Evolutionary conservation across 2,888 invertebrate species (phyloP), one percentile per base, ranked within the genome.

Genomic region (Argynnis bischoffii): DNA sequence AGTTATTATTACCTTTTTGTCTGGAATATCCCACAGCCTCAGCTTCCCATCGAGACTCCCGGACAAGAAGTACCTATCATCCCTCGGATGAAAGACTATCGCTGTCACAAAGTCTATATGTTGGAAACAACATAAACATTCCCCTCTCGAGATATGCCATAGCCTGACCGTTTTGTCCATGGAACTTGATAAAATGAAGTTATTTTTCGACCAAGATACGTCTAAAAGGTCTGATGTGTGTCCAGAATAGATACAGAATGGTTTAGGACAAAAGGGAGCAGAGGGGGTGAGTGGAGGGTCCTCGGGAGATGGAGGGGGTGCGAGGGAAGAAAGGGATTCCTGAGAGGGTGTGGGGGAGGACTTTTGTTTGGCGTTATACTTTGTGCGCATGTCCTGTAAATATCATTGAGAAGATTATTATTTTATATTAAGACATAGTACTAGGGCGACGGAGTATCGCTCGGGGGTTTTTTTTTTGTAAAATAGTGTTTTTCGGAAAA

Each of bases 41-140:
- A 99, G 93, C 89, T 99, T 99, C 1, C 99, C 99, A 87, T 99
- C 99, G 57, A 99, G 91, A 21, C 99, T 99, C 16, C 99, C 99
- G 69, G 99, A 99, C 48, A 99, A 92, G 89, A 99, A 99, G 87
- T 99, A 96, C 35, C 97, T 90, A 84, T 97, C 97, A 79, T 97
- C 97, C 66, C 97, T 94, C 1, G 99, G 99, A 90, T 99, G 99
- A 87, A 99, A 99, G 64, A 98, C 99, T 78, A 99, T 99, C 0
- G 99, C 99, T 0, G 99, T 99, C 64, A 99, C 99, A 86, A 99
- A 99, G 90, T 99, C 99, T 74, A 99, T 98, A 84, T 99, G 99
- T 84, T 99, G 99, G 90, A 99, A 99, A 83, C 99, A 99, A 84
- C 99, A 99, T 0, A 99, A 94, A 83, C 99, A 99, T 87, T 99